Percentiles rank a stretch among this genome's conserved stretches.
Conservation (phyloP, 1,140 invertebrate genomes). For the Drosophila kurseongensis region DNA sequence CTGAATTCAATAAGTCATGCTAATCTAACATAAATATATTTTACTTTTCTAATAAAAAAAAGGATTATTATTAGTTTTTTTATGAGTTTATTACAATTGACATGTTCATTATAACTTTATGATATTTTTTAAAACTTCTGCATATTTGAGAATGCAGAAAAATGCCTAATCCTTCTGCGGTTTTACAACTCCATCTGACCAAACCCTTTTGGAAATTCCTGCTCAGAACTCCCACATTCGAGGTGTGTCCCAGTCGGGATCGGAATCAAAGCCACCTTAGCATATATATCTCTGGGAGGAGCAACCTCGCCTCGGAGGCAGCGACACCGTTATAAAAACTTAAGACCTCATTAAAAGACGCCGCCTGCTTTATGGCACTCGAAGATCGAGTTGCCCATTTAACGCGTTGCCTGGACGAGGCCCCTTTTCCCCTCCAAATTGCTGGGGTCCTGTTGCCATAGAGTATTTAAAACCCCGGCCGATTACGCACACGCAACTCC, state of each 20-base stretch:
- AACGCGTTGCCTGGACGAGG: conserved; percentile 45
- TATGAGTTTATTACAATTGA: too few species aligned
- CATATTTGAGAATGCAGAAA: not conserved
- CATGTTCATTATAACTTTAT: too few species aligned
- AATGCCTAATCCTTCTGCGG: not conserved
- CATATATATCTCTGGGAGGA: not conserved
- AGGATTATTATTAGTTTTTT: too few species aligned
- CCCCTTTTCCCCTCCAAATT: not conserved
- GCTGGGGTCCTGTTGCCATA: conserved; percentile 32
- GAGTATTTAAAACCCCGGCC: conserved; percentile 29
- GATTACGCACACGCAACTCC: conserved; percentile 80
- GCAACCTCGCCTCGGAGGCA: not conserved
- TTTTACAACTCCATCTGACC: conserved; percentile 2
- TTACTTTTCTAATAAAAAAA: too few species aligned
- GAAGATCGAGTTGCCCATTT: conserved; percentile 68
- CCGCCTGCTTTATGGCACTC: conserved; percentile 74
- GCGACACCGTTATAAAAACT: conserved; percentile 74
- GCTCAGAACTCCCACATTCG: not conserved
- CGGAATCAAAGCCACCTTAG: not conserved
- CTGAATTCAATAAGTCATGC: too few species aligned
- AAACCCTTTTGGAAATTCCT: not conserved
- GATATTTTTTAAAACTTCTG: too few species aligned
- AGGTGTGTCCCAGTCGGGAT: conserved; percentile 12
- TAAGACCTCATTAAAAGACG: conserved; percentile 80
- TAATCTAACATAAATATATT: not conserved